phyloP scores from a whole-genome alignment of 2,888 invertebrate genomes.

The Dioctria rufipes region DNA sequence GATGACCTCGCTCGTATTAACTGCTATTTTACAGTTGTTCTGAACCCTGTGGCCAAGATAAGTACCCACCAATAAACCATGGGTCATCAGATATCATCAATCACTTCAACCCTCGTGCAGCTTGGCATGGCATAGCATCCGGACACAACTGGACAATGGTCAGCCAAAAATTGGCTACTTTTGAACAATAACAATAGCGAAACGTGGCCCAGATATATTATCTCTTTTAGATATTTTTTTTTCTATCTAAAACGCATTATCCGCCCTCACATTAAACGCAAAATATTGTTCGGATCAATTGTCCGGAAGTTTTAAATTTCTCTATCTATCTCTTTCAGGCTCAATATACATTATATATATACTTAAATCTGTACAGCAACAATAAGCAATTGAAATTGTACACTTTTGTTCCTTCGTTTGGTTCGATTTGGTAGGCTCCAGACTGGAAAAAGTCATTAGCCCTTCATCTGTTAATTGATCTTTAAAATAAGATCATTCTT shows the following conservation, averaged over 20 bases:
- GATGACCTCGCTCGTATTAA: background rate
- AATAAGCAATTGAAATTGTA: background rate
- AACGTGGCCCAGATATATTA: too few relatives aligned
- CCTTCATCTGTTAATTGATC: constrained; percentile 40
- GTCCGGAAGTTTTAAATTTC: constrained; percentile 47
- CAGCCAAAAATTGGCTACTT: constrained; percentile 24
- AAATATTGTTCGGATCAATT: constrained; percentile 18
- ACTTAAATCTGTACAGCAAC: background rate
- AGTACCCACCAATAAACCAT: background rate
- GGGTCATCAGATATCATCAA: constrained; percentile 15
- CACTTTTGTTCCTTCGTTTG: background rate
- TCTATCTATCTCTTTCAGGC: background rate
- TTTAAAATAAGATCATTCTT: constrained; percentile 34
- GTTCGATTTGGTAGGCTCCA: background rate
- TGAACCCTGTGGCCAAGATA: background rate
- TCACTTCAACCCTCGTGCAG: constrained; percentile 5
- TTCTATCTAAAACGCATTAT: constrained; percentile 3
- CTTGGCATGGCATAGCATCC: background rate
- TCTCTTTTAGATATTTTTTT: constrained; percentile 15
- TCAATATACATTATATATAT: too few relatives aligned
- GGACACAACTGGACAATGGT: constrained; percentile 23
- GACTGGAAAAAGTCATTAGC: constrained; percentile 38
- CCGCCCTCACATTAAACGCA: constrained; percentile 40
- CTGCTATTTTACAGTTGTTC: background rate
- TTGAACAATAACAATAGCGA: constrained; percentile 13